Conservation (phyloP, 30 jellyfish, hydroid and myxozoan species). For the Hydractinia symbiolongicarpus region DNA sequence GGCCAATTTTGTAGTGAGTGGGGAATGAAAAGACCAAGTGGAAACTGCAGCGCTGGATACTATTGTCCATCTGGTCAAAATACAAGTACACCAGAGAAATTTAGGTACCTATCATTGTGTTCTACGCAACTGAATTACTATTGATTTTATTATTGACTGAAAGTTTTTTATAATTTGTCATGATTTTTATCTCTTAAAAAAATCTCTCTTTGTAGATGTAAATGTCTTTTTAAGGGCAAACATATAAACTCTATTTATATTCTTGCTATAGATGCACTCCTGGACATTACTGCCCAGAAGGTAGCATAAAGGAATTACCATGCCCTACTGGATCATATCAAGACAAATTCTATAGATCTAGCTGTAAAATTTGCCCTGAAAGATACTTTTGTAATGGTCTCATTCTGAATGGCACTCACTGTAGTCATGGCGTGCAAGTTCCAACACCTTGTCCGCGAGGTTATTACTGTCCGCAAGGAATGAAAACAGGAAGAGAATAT, state of each 20-base stretch:
- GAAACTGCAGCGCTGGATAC: conserved; percentile 83
- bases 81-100: conserved; percentile 60
- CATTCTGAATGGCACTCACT: conserved; percentile 53
- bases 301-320: conserved; percentile 78
- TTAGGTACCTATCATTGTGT: conserved; percentile 34
- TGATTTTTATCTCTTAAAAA: no score
- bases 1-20: conserved; percentile 70
- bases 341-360: conserved; percentile 51
- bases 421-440: conserved; percentile 46
- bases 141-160: no score
- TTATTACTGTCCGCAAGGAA: conserved; percentile 67
- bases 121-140: no score
- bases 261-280: conserved; percentile 74
- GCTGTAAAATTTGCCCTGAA: conserved; percentile 75
- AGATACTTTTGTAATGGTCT: conserved; percentile 76
- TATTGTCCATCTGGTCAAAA: conserved; percentile 93
- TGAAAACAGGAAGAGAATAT: conserved; percentile 57
- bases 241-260: background rate
- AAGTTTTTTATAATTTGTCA: no score
- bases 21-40: conserved; percentile 72
- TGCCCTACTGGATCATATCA: conserved; percentile 81
- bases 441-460: conserved; percentile 68
- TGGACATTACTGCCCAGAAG: conserved; percentile 81
- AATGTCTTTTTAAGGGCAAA: no score
- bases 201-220: no score